phyloP scores from a whole-genome alignment of 2,797 vertebrate genomes.

The Steatocranus sp. region DNA sequence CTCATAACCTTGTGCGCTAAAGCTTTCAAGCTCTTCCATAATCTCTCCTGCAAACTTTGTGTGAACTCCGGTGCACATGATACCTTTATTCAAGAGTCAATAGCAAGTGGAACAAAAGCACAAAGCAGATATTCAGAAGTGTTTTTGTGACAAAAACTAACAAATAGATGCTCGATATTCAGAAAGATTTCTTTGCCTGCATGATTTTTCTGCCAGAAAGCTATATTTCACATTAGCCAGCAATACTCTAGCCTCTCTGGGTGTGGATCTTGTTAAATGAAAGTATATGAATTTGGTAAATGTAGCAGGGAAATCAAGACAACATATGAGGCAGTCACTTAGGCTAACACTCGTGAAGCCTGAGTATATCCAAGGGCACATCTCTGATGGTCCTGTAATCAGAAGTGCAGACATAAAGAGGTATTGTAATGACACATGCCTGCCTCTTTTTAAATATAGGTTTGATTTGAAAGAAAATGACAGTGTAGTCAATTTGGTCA shows the following conservation, averaged over 20 bases:
- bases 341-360: neutral
- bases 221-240: neutral
- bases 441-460: neutral
- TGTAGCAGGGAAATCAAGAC: neutral
- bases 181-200: neutral
- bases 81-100: constrained; percentile 43
- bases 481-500: neutral
- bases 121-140: neutral
- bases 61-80: constrained; percentile 57
- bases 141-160: neutral
- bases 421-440: neutral
- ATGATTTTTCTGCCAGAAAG: neutral
- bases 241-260: neutral
- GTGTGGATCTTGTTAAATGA: neutral
- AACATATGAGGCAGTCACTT: neutral
- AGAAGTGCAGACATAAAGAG: neutral
- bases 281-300: neutral
- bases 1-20: constrained; percentile 39
- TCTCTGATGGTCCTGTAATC: neutral
- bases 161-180: neutral
- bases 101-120: constrained; percentile 16
- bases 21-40: constrained; percentile 35
- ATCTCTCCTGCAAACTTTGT: constrained; percentile 58
- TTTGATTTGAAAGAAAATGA: neutral
- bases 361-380: neutral